Evolutionary conservation across 1,140 invertebrate genomes (phyloP).

Genomic region (Lasioglossum albipes): DNA sequence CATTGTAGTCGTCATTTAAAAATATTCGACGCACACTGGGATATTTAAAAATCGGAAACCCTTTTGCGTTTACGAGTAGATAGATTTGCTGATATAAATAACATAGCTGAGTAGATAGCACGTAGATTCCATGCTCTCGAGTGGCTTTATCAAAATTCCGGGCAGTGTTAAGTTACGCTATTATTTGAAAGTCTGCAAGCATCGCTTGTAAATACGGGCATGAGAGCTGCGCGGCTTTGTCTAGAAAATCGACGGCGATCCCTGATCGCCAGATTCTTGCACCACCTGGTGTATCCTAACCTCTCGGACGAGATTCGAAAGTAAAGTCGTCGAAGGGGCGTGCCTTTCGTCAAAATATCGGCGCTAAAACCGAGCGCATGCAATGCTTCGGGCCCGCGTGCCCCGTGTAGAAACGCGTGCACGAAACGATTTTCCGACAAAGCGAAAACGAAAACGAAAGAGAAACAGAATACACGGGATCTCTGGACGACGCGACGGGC

Average conservation of each 20-base stretch:
- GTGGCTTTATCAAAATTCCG: too few species aligned
- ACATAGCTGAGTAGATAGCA: too few species aligned
- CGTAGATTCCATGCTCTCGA: too few species aligned
- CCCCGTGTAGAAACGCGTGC: background rate
- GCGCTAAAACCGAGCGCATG: conserved; percentile 15
- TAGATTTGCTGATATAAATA: too few species aligned
- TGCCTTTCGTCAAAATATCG: conserved; percentile 40
- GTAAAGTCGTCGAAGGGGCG: conserved; percentile 43
- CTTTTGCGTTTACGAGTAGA: too few species aligned
- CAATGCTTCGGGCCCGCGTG: background rate
- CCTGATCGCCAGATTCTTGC: conserved; percentile 31
- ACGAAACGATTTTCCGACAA: background rate
- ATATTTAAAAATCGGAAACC: too few species aligned
- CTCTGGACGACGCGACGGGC: background rate
- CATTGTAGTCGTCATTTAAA: background rate
- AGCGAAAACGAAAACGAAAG: background rate
- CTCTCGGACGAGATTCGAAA: conserved; percentile 60
- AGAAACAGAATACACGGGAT: background rate
- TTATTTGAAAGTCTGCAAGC: too few species aligned
- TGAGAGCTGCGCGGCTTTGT: background rate
- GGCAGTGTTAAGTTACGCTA: too few species aligned
- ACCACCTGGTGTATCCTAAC: conserved; percentile 46
- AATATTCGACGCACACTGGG: background rate
- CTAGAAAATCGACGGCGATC: conserved; percentile 16
- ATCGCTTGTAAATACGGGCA: too few species aligned